Evolutionary conservation across 1,140 invertebrate species (phyloP), one percentile per base, ranked within the genome.

Genomic region (Drosophila pseudoobscura): DNA sequence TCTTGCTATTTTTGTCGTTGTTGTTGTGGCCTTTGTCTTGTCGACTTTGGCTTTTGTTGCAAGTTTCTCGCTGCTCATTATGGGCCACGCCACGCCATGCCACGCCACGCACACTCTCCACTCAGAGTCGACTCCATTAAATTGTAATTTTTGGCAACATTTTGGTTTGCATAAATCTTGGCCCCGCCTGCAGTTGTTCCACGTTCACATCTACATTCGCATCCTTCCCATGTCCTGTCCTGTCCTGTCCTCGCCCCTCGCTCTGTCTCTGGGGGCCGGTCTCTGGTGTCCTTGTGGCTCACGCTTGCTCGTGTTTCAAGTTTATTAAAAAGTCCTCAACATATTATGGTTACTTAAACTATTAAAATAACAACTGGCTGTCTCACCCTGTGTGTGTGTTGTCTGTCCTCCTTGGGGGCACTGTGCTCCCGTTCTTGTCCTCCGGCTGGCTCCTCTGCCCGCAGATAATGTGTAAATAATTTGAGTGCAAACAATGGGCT

Each of bases 141-240:
- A 89, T 78, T 90, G 87, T 89, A 89, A 89, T 89, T 89, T 89
- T 87, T 90, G 87, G 87, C 87, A 87, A 82, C 88, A 89, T 89
- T 89, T 89, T 57, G 87, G 87, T 79, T 89, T 79, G 87, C 87
- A 89, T 89, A 90, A 89, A 90, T 89, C 84, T 83, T 78, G 51
- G 61, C 44, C 45, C 46, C 55, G 57, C 53, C 52, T 77, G 61
- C 50, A 74, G 75, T 60, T 60, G 51, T 56, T 64, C 58, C 65
- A 24, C 17, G 46, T 43, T 39, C 59, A 9, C 45, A 52, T 22
- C 41, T 6, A 29, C 29, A 7, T 31, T 7, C 55, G 31, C 51
- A 13, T 44, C 20, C 49, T 29, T 13, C 11, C 35, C 8, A 11
- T 39, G 11, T 29, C 49, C 17, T 29, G 15, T 17, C 6, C 13